Percentiles rank a stretch among this genome's conserved stretches.
Conservation (phyloP, 1,140 invertebrate genomes). For the Drosophila subobscura region DNA sequence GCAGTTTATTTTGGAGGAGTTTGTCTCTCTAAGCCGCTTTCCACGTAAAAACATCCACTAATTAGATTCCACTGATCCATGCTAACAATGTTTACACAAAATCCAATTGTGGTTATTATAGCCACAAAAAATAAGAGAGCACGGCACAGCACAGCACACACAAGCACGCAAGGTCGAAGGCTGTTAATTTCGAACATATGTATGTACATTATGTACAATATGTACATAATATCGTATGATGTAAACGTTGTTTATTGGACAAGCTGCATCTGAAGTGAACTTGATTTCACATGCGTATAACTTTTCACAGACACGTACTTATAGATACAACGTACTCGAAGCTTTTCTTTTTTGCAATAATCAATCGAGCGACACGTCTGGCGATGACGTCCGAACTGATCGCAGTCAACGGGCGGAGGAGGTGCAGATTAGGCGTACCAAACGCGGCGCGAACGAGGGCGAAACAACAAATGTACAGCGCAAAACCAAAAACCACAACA, state of each 20-base stretch:
- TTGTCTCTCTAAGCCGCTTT: not conserved
- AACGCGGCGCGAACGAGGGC: not conserved
- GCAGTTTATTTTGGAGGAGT: conserved; percentile 2
- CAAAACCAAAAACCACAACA: conserved; percentile 2
- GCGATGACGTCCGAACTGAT: conserved; percentile 72
- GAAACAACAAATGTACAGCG: conserved; percentile 5
- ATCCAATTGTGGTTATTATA: conserved; percentile 33
- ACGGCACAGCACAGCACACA: conserved; percentile 20
- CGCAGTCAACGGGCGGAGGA: conserved; percentile 16
- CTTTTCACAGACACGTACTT: conserved; percentile 69
- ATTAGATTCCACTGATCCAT: conserved; percentile 33
- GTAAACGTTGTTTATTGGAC: conserved; percentile 16
- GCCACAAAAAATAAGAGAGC: conserved; percentile 8
- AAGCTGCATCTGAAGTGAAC: conserved; percentile 34
- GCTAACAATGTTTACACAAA: conserved; percentile 68
- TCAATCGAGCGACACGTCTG: conserved; percentile 75
- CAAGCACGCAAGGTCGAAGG: conserved; percentile 52
- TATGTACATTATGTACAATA: no score
- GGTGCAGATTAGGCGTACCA: conserved; percentile 32
- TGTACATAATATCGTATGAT: not conserved
- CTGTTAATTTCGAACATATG: conserved; percentile 1
- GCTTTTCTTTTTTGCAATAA: conserved; percentile 45
- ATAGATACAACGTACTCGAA: conserved; percentile 48
- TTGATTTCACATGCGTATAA: conserved; percentile 20
- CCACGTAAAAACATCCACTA: not conserved